Conservation (phyloP, 2,113 vertebrate species). For the Archocentrus centrarchus region DNA sequence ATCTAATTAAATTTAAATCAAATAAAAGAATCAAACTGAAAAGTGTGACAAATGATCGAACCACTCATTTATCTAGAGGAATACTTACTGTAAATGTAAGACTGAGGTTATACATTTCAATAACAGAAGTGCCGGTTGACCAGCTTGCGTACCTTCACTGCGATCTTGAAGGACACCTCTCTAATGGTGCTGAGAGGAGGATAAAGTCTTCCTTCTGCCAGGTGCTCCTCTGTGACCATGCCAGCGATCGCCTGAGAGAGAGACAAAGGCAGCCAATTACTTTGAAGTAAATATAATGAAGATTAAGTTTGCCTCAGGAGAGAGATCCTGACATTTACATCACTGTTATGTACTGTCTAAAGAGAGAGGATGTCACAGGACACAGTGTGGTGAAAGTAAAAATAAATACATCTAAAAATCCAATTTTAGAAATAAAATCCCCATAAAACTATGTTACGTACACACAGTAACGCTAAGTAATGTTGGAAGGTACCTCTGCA, state of each 20-base stretch:
- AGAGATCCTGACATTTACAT: neutral
- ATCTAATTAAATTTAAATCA: no score
- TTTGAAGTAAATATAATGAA: neutral
- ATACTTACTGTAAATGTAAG: neutral
- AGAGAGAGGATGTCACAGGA: neutral
- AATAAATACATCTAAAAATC: neutral
- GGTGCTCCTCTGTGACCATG: slow-evolving; percentile 91
- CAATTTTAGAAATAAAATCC: neutral
- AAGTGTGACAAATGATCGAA: no score
- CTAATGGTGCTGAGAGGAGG: slow-evolving; percentile 91
- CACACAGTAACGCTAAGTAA: neutral
- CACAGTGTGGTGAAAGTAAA: neutral
- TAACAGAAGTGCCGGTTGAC: neutral
- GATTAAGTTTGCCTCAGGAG: neutral
- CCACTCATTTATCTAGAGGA: no score
- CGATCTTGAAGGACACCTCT: slow-evolving; percentile 96
- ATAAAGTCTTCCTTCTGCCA: slow-evolving; percentile 94
- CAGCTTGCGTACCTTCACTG: slow-evolving; percentile 85
- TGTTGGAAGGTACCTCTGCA: slow-evolving; percentile 85
- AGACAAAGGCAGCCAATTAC: neutral
- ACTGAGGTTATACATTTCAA: neutral
- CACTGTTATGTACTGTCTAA: neutral
- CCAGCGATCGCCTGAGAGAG: slow-evolving; percentile 87
- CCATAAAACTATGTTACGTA: neutral
- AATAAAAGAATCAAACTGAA: no score